Evolutionary conservation across 2,113 vertebrate genomes (phyloP).

Genomic region (Chelonoidis abingdonii): DNA sequence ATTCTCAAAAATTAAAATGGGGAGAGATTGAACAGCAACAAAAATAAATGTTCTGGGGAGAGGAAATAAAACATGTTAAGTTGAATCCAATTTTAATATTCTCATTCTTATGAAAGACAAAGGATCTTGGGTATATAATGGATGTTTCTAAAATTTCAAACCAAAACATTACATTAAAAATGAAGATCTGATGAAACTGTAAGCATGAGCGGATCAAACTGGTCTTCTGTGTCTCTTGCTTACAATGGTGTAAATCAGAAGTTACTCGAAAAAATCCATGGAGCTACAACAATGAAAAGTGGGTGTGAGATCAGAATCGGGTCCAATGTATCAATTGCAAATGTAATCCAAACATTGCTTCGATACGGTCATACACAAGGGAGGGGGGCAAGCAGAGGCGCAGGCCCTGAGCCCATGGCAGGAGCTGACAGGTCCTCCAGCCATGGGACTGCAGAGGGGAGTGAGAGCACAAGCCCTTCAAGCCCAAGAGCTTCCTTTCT

Average conservation of each 20-base stretch:
- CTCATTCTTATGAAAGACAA: background rate
- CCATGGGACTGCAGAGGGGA: too few relatives aligned
- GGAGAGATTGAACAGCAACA: background rate
- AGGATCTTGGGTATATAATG: background rate
- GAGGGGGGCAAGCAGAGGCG: too few relatives aligned
- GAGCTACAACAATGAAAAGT: background rate
- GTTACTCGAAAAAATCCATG: background rate
- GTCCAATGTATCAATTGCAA: background rate
- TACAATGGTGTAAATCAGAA: background rate
- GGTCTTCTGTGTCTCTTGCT: fast-evolving
- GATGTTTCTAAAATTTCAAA: background rate
- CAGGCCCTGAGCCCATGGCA: too few relatives aligned
- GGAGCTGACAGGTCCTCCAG: too few relatives aligned
- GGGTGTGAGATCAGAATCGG: background rate
- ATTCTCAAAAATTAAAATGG: background rate
- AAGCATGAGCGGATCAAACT: fast-evolving
- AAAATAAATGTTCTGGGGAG: background rate
- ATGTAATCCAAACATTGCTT: fast-evolving
- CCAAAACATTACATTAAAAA: background rate
- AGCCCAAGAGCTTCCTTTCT: too few relatives aligned
- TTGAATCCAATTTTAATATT: background rate
- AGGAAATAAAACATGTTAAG: conserved; percentile 4
- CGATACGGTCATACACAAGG: too few relatives aligned
- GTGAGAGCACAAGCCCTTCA: too few relatives aligned
- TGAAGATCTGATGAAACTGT: background rate